Evolutionary conservation across 2,113 vertebrate species (phyloP), one percentile per base, ranked within the genome.

Genomic region (Noctilio leporinus): DNA sequence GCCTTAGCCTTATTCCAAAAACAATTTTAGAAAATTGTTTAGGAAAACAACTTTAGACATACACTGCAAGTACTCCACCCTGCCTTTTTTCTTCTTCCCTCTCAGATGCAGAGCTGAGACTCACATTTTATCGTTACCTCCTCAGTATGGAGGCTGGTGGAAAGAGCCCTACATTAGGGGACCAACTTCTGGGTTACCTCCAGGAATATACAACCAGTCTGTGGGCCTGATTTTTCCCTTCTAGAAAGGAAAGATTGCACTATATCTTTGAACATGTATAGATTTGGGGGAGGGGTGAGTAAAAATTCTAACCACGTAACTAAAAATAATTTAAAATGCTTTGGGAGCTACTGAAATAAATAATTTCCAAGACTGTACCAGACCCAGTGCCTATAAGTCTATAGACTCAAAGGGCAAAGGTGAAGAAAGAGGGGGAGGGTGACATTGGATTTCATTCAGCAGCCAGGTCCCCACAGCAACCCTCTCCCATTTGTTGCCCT

Each of bases 391-490:
- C 28, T 80, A 0, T 15, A 72, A 26, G 35, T 67, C 22, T 82
- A 57, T 86, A 43, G 51, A 69, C 24, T 69, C 57, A 38, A 57
- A 35, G 24, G 43, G 72, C 49, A 38, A 53, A 73, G 65, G 17
- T 43, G 51, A 55, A 72, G 20, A 28, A 3, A 38, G 53, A 72
- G 38, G 19, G 2, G 16, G 67, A 65, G 16, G 55, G 43, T 17
- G 24, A 38, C 40, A 1, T 22, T 22, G 35, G 47, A 22, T 24
- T 57, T 65, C 77, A 28, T 77, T 86, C 64, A 33, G 47, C 16
- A 81, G 40, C 67, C 0, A 0, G 7, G 17, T 81, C n/a, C 86
- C n/a, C 57, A 24, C 38, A 40, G 38, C 20, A 40, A 26, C 24
- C 47, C 15, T n/a, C 55, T 26, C 20, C 49, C 20, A 3, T n/a